Conservation (phyloP, 30 jellyfish, hydroid and myxozoan species). For the Phacellophora camtschatica region DNA sequence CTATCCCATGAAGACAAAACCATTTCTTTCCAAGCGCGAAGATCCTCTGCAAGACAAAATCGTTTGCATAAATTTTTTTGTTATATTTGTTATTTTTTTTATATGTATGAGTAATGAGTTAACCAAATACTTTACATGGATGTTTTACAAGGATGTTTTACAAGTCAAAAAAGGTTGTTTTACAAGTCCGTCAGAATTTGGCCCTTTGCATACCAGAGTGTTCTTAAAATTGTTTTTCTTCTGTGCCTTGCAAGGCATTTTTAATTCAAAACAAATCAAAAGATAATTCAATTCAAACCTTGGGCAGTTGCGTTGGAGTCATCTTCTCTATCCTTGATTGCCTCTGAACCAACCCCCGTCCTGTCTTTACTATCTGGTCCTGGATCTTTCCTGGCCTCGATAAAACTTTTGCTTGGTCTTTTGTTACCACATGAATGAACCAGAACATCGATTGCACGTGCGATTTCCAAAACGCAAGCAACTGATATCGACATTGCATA, state of each 20-base stretch:
- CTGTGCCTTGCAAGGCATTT: too few species aligned
- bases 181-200: too few species aligned
- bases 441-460: conserved; percentile 86
- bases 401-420: conserved; percentile 55
- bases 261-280: too few species aligned
- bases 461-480: conserved; percentile 79
- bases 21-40: conserved; percentile 82
- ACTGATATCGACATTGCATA: conserved; percentile 88
- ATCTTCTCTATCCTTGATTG: conserved; percentile 74
- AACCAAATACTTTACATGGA: too few species aligned
- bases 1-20: conserved; percentile 78
- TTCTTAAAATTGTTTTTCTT: too few species aligned
- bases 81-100: too few species aligned
- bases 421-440: conserved; percentile 72
- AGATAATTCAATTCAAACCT: conserved; percentile 23
- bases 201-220: too few species aligned
- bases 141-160: too few species aligned
- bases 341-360: conserved; percentile 90
- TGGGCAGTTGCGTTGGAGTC: conserved; percentile 47
- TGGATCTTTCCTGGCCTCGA: conserved; percentile 46
- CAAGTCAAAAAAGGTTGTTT: too few species aligned
- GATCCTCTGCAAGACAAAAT: conserved; percentile 51
- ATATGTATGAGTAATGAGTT: too few species aligned
- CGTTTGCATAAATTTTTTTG: too few species aligned
- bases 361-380: conserved; percentile 48